Evolutionary conservation across 2,113 vertebrate genomes (phyloP), one percentile per base, ranked within the genome.

Genomic region (Platichthys stellatus): DNA sequence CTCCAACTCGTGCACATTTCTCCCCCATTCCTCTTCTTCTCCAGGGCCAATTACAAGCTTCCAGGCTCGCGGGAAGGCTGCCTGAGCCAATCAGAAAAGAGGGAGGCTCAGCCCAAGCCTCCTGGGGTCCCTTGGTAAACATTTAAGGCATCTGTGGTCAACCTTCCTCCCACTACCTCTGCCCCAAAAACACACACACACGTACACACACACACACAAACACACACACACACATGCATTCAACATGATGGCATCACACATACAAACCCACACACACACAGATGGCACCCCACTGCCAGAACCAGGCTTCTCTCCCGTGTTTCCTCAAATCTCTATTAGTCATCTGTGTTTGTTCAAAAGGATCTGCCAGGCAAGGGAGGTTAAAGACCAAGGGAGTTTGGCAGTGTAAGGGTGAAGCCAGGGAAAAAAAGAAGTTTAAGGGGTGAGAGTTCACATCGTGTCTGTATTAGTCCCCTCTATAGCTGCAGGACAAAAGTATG

Each of bases 101-200:
- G 86, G 90, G 89, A 88, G 91, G 85, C 69, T 88, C 86, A 69
- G 71, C 7, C 0, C 40, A 21, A 62, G 82, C 74, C 88, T 88
- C 87, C 74, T 69, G 74, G 74, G 84, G 86, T 90, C 67, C 72
- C 73, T 90, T 87, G 79, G 88, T 88, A 91, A 92, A 93, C 87
- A 90, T 75, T 81, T 81, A 89, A 82, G 76, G 83, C 68, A 77
- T 81, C 63, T 60, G 65, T 72, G 81, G 86, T 89, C 73, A 86
- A 80, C 80, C 82, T 62, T 83, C 73, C 80, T 83, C 86, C 70
- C 76, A 69, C 81, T 86, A 88, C 83, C 77, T 86, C 83, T 83
- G 70, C 68, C 86, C 82, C 69, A 66, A 76, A 75, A 63, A 31
- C 71, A 83, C 60, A 40, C 3, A 28, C 26, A 57, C 51, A 54